phyloP scores from a whole-genome alignment of 1,140 invertebrate genomes.

The Druon quercuslanigerum region DNA sequence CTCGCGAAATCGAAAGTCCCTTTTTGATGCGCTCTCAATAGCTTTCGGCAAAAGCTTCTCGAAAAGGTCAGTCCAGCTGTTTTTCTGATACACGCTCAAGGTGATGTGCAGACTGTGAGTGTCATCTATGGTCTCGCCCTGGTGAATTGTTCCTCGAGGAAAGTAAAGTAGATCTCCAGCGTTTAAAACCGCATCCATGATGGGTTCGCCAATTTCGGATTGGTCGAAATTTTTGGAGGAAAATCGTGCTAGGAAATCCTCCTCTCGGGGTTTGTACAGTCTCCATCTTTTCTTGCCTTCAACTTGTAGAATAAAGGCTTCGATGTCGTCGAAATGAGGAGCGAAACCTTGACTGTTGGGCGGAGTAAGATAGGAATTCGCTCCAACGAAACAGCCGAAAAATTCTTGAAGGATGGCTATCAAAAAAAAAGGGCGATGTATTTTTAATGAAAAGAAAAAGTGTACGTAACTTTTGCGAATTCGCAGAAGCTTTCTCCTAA shows the following conservation, averaged over 20 bases:
- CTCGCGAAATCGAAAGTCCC: conserved; percentile 84
- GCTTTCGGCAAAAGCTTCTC: conserved; percentile 88
- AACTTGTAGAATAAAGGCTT: conserved; percentile 97
- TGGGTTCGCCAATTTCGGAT: conserved; percentile 86
- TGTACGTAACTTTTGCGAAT: too few species aligned
- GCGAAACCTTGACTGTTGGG: conserved; percentile 97
- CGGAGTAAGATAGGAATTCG: conserved; percentile 97
- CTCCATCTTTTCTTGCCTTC: conserved; percentile 97
- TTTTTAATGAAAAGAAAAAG: too few species aligned
- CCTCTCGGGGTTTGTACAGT: conserved; percentile 85
- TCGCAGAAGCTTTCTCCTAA: too few species aligned
- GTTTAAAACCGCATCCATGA: conserved; percentile 87
- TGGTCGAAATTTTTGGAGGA: conserved; percentile 91
- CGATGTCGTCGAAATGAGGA: conserved; percentile 99
- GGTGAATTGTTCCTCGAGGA: conserved; percentile 95
- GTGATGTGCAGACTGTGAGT: conserved; percentile 95
- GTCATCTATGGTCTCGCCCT: conserved; percentile 85
- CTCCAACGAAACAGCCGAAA: conserved; percentile 94
- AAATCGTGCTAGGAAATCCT: conserved; percentile 84
- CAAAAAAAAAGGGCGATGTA: background rate
- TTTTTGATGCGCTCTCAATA: conserved; percentile 82
- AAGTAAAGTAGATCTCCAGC: conserved; percentile 95
- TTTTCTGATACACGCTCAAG: conserved; percentile 93
- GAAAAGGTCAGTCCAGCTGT: conserved; percentile 92
- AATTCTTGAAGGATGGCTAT: conserved; percentile 91